phyloP scores from a whole-genome alignment of 2,888 invertebrate species.

The Amblyjoppa proteus region DNA sequence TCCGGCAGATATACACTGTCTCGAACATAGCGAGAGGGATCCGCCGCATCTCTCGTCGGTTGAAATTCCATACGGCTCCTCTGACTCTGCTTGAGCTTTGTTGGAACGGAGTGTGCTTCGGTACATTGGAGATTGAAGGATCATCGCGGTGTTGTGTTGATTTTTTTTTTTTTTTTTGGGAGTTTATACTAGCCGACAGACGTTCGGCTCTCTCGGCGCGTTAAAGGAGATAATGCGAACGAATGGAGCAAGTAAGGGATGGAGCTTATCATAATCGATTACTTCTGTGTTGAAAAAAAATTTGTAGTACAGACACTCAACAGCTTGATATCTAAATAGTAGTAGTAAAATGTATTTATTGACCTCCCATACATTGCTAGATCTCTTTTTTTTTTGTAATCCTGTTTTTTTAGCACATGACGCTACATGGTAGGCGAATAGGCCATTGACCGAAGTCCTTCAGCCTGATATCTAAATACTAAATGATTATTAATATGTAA shows the following conservation, averaged over 20 bases:
- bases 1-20: conserved; percentile 21
- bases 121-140: conserved; percentile 47
- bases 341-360: too few species aligned
- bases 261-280: neutral
- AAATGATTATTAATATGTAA: neutral
- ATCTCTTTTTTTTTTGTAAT: too few species aligned
- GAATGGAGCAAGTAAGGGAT: neutral
- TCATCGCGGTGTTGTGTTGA: conserved; percentile 54
- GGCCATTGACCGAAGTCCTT: too few species aligned
- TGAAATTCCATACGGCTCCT: conserved; percentile 10
- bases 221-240: neutral
- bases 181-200: neutral
- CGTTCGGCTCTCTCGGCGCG: neutral
- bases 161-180: conserved; percentile 40
- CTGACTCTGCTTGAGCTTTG: conserved; percentile 18
- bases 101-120: neutral
- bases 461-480: neutral
- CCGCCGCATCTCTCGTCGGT: neutral
- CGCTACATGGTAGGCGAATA: too few species aligned
- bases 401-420: too few species aligned
- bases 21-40: conserved; percentile 4
- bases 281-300: neutral
- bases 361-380: too few species aligned
- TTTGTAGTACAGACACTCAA: neutral
- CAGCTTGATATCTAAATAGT: neutral